Base-by-base conservation (phyloP, 2,797 vertebrate species). In the Natrix natrix region DNA sequence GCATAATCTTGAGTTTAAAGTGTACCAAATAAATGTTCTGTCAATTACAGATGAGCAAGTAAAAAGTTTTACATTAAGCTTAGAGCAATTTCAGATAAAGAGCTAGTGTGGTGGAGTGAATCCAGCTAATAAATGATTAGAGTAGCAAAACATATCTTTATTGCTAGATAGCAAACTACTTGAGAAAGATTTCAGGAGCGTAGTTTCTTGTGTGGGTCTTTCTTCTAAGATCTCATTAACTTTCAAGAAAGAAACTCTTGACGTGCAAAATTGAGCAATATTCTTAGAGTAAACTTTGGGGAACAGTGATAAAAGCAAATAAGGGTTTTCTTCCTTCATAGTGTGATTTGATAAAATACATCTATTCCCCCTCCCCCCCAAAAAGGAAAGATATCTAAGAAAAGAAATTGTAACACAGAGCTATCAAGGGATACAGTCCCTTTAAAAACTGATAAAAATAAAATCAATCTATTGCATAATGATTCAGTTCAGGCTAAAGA, bases 31-130 rank as follows among this genome's bases (percentile, higher is more conserved):
- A 98, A 98, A 98, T 98, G 98, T 97, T 98, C 97, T 94, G 94
- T 97, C 97, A 98, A 98, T 98, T 98, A 97, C 97, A 97, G 95
- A 95, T 96, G 97, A 96, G 95, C 96, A 96, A 98, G 97, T 96
- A 96, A 97, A 97, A 97, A 94, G 96, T 94, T 96, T 96, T 97
- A 95, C 95, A 97, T 97, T 97, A 97, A 93, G 97, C 98, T 98
- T 96, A 96, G 90, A 97, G 97, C 97, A 97, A 98, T 98, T 98
- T 98, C 96, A 96, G 98, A 98, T 98, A 98, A 98, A 98, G 97
- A 96, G 94, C 94, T 93, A 94, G 97, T 97, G 97, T 97, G 97
- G 97, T 97, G 96, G 97, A 98, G 97, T 98, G 98, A 98, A 98
- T 98, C 98, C 97, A 98, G 96, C 97, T 97, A 98, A 97, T 94